phyloP scores from a whole-genome alignment of 2,113 vertebrate species.

The Lepus americanus region DNA sequence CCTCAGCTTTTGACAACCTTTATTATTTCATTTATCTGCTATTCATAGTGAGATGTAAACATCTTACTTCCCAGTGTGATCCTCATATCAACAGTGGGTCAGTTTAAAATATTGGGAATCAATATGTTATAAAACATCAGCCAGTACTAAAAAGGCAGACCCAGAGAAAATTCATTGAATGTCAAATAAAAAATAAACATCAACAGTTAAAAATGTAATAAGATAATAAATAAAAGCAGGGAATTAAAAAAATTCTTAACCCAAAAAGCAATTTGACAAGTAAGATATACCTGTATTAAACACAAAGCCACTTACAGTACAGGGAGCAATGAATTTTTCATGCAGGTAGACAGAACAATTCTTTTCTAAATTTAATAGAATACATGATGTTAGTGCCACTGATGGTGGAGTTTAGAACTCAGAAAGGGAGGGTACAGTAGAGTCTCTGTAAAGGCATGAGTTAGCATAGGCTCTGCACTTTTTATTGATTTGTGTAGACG shows the following conservation, averaged over 20 bases:
- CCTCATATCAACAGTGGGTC: constrained; percentile 88
- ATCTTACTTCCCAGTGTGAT: constrained; percentile 88
- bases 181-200: constrained; percentile 88
- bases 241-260: constrained; percentile 76
- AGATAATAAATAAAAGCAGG: constrained; percentile 84
- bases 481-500: constrained; percentile 64
- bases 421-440: not conserved
- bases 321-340: constrained; percentile 78
- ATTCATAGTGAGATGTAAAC: constrained; percentile 89
- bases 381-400: constrained; percentile 60
- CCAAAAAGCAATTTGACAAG: constrained; percentile 79
- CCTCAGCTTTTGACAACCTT: constrained; percentile 86
- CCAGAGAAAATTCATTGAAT: constrained; percentile 86
- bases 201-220: constrained; percentile 84
- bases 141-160: constrained; percentile 83
- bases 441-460: not conserved
- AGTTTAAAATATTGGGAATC: constrained; percentile 91
- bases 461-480: constrained; percentile 64
- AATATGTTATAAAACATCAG: constrained; percentile 90
- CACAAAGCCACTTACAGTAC: constrained; percentile 70
- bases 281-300: constrained; percentile 76
- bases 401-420: not conserved
- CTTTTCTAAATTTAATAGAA: constrained; percentile 79
- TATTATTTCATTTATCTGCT: constrained; percentile 90
- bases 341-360: constrained; percentile 61